Evolutionary conservation across 2,888 invertebrate genomes (phyloP).

Genomic region (Heliconius ethilla): DNA sequence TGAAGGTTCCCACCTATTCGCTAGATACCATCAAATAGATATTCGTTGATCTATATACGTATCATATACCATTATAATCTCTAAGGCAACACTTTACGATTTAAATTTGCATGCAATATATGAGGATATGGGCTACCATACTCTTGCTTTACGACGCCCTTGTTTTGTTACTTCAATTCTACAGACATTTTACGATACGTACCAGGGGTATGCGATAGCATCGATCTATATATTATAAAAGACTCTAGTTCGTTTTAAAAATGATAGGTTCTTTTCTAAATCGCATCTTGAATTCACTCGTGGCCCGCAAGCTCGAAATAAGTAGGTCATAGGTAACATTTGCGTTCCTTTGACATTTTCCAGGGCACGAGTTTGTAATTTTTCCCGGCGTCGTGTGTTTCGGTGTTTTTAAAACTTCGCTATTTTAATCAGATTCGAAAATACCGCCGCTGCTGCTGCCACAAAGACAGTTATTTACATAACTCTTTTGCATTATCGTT

Average conservation of each 20-base stretch:
- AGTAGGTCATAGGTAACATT: slow-evolving; percentile 26
- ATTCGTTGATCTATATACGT: slow-evolving; percentile 32
- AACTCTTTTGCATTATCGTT: slow-evolving; percentile 22
- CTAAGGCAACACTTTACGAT: slow-evolving; percentile 43
- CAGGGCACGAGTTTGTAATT: slow-evolving; percentile 16
- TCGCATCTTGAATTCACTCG: not conserved
- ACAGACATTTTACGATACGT: slow-evolving; percentile 46
- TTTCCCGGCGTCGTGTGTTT: slow-evolving; percentile 9
- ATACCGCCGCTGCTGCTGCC: not conserved
- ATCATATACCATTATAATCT: slow-evolving; percentile 32
- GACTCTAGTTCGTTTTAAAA: not conserved
- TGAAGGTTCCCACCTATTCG: slow-evolving; percentile 59
- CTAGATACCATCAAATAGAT: slow-evolving; percentile 47
- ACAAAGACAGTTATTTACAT: slow-evolving; percentile 20
- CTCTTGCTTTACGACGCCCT: slow-evolving; percentile 62
- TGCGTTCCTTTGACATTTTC: slow-evolving; percentile 27
- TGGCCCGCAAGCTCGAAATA: not conserved
- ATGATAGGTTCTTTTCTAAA: slow-evolving; percentile 14
- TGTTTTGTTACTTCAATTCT: slow-evolving; percentile 56
- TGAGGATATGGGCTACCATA: slow-evolving; percentile 42
- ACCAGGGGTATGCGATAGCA: slow-evolving; percentile 40
- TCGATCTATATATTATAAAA: slow-evolving; percentile 27
- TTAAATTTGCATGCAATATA: slow-evolving; percentile 34
- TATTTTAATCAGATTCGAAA: slow-evolving; percentile 24
- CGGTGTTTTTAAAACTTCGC: slow-evolving; percentile 25